These are phyloP conservation scores for Agapornis canus DNA, from an alignment of 2,797 vertebrate genomes.

Conservation along the genomic window DNA sequence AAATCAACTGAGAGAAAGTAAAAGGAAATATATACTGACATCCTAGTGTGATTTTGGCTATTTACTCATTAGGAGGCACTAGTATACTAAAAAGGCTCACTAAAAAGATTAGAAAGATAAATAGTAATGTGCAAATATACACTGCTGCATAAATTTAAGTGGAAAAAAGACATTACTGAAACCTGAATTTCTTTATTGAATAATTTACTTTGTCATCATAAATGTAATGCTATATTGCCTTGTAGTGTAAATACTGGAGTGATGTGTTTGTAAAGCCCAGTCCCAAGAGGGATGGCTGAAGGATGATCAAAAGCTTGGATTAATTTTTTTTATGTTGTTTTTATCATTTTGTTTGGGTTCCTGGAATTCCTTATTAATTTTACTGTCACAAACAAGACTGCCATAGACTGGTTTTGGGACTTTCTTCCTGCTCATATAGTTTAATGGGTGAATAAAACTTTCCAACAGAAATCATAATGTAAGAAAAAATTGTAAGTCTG, in stretches of 20 bases:
- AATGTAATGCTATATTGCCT: conserved; percentile 24
- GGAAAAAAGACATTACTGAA: conserved; percentile 32
- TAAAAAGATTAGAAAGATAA: not conserved
- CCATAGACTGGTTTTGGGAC: not conserved
- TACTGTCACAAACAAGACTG: not conserved
- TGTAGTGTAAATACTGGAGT: conserved; percentile 25
- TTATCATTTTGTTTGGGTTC: not conserved
- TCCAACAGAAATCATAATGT: not conserved
- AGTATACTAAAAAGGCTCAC: not conserved
- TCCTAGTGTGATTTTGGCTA: not conserved
- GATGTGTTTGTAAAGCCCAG: conserved; percentile 1
- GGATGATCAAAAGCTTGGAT: conserved; percentile 57
- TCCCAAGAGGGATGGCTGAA: conserved; percentile 13
- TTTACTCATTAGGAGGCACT: conserved; percentile 14
- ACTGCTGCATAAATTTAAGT: conserved; percentile 14
- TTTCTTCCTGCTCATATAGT: conserved; percentile 16
- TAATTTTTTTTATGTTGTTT: not conserved
- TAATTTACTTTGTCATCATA: conserved; percentile 65
- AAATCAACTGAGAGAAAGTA: not conserved
- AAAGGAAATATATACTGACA: not conserved
- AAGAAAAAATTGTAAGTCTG: not conserved
- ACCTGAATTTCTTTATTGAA: conserved; percentile 58
- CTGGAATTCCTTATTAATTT: conserved; percentile 27
- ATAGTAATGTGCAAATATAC: not conserved
- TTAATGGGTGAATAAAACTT: not conserved